Percentiles rank a stretch among this genome's conserved stretches.
These are phyloP conservation scores for Scaptomyza tumidula DNA, from an alignment of 2,888 invertebrate genomes.

Conservation along the genomic window DNA sequence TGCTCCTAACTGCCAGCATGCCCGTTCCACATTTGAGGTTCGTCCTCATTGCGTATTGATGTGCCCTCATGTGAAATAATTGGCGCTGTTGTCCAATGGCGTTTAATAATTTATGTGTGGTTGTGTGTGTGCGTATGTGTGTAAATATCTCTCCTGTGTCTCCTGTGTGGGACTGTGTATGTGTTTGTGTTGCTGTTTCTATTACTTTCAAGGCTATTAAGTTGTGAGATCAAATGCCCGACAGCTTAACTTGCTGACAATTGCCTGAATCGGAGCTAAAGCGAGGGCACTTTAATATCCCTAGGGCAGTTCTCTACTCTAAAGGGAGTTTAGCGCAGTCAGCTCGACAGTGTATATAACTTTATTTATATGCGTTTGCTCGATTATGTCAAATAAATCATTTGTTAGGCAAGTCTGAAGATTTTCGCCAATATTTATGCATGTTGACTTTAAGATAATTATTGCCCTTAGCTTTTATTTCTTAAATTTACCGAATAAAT, in stretches of 20 bases:
- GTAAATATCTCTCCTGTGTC: conserved; percentile 9
- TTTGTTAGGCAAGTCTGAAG: not conserved
- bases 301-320: not conserved
- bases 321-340: conserved; percentile 1
- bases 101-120: conserved; percentile 72
- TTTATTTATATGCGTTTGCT: not conserved
- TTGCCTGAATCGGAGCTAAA: conserved; percentile 21
- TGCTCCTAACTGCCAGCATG: not conserved
- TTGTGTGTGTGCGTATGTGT: conserved; percentile 20
- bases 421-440: not conserved
- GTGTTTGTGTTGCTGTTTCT: conserved; percentile 20
- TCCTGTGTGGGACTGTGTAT: not conserved
- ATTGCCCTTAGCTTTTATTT: too few species aligned
- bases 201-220: conserved; percentile 53
- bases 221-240: conserved; percentile 50
- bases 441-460: not conserved
- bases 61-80: conserved; percentile 77
- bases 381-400: not conserved
- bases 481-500: too few species aligned
- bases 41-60: conserved; percentile 65
- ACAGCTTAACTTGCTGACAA: conserved; percentile 40
- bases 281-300: conserved; percentile 9
- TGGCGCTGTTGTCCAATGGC: conserved; percentile 66
- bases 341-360: conserved; percentile 2
- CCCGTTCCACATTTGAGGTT: conserved; percentile 9